Percentiles rank a stretch among this genome's conserved stretches.
Conservation (phyloP, 2,113 vertebrate genomes). For the Myodes glareolus region DNA sequence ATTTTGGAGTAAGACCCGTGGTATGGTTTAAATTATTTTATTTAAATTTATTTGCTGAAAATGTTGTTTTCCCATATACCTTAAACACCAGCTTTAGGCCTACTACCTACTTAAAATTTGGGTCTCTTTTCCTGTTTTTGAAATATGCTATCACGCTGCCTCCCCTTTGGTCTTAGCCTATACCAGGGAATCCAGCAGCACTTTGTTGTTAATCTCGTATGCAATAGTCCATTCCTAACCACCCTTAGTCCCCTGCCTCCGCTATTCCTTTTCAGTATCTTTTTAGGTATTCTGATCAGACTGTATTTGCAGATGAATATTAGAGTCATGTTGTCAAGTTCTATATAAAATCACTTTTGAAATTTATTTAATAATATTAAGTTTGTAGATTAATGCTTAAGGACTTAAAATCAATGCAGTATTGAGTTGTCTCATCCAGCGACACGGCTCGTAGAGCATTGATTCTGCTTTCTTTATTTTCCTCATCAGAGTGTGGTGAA, state of each 20-base stretch:
- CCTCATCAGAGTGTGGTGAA: neutral
- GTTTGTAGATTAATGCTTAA: conserved; percentile 55
- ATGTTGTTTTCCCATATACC: neutral
- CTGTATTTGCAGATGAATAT: conserved; percentile 50
- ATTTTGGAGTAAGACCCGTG: neutral
- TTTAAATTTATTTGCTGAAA: neutral
- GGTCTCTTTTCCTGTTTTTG: neutral
- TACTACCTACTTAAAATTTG: neutral
- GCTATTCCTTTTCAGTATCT: neutral
- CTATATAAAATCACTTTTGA: conserved; percentile 30
- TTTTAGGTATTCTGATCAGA: neutral
- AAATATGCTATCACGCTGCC: neutral
- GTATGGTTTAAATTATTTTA: neutral
- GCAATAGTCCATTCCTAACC: neutral
- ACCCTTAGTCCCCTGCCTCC: neutral
- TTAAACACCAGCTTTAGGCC: neutral
- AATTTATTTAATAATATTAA: conserved; percentile 63
- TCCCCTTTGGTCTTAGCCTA: neutral
- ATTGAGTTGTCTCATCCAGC: conserved; percentile 45
- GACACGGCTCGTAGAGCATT: conserved; percentile 8
- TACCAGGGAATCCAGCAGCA: neutral
- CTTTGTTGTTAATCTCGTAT: neutral
- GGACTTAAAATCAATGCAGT: conserved; percentile 47
- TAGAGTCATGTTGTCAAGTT: conserved; percentile 57
- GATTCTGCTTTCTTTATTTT: conserved; percentile 21